A percentile compares a stretch with the other conserved stretches of the same genome.
These are phyloP conservation scores for Synanthedon tipuliformis DNA, from an alignment of 2,888 invertebrate species.

Conservation along the genomic window DNA sequence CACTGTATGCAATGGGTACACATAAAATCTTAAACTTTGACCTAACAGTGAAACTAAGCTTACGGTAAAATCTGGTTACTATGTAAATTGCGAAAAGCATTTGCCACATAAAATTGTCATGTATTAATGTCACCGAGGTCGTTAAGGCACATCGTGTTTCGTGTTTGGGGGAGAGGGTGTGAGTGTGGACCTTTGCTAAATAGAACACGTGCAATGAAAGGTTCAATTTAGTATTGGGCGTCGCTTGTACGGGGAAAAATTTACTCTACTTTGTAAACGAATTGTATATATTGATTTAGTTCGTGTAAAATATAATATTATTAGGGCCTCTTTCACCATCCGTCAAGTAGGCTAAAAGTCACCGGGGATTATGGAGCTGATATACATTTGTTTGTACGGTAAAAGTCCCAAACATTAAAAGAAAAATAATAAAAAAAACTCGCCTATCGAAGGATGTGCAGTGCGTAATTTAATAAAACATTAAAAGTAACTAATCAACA, in stretches of 20 bases:
- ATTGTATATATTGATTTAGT: too few species aligned
- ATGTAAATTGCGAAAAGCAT: background rate
- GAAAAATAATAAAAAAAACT: too few species aligned
- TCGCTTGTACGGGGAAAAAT: background rate
- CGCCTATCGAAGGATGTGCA: too few species aligned
- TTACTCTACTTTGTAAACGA: too few species aligned
- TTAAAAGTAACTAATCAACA: too few species aligned
- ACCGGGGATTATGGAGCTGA: too few species aligned
- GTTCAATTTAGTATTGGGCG: conserved; percentile 5
- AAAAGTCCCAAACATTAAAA: too few species aligned
- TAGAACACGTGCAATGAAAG: conserved; percentile 5
- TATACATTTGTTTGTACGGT: too few species aligned
- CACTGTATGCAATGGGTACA: background rate
- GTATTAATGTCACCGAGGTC: conserved; percentile 9
- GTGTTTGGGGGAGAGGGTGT: conserved; percentile 2
- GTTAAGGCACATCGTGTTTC: conserved; percentile 2
- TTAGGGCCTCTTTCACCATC: too few species aligned
- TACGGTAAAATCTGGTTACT: background rate
- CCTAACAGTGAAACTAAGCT: background rate
- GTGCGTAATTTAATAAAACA: too few species aligned
- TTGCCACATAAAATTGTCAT: conserved; percentile 4
- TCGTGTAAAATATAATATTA: too few species aligned
- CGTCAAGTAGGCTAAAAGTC: too few species aligned
- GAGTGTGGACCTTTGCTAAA: background rate
- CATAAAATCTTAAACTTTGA: background rate